Percentiles rank a stretch among this genome's conserved stretches.
Evolutionary conservation across 2,113 vertebrate species (phyloP).

Genomic region (Syngnathoides biaculeatus): DNA sequence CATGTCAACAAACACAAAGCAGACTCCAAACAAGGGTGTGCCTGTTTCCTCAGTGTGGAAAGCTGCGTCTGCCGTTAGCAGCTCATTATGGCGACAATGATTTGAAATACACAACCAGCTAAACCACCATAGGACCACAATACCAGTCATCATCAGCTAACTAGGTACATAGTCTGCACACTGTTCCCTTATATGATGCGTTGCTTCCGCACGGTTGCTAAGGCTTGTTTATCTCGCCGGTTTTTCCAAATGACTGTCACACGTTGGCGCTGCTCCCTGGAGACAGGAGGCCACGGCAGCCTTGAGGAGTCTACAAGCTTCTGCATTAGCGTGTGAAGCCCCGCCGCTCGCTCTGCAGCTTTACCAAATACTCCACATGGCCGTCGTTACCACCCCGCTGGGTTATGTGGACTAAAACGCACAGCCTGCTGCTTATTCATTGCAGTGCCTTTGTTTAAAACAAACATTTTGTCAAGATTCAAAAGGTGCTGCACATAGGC

Average conservation of each 20-base stretch:
- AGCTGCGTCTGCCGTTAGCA: slow-evolving; percentile 20
- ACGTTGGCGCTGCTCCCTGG: background rate
- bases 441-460: background rate
- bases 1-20: slow-evolving; percentile 27
- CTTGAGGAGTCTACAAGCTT: slow-evolving; percentile 12
- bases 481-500: background rate
- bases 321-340: slow-evolving; percentile 36
- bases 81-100: slow-evolving; percentile 35
- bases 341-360: slow-evolving; percentile 15
- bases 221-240: slow-evolving; percentile 22
- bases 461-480: background rate
- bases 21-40: slow-evolving; percentile 20
- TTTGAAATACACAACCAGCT: slow-evolving; percentile 31
- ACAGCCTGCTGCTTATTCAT: background rate
- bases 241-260: slow-evolving; percentile 33
- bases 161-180: slow-evolving; percentile 1
- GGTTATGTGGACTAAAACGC: background rate
- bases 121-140: slow-evolving; percentile 27
- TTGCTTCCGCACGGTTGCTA: slow-evolving; percentile 20
- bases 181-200: background rate
- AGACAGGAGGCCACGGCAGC: background rate
- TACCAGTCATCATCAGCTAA: slow-evolving; percentile 29
- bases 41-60: slow-evolving; percentile 18
- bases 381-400: slow-evolving; percentile 42
- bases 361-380: slow-evolving; percentile 35